A percentile compares a stretch with the other conserved stretches of the same genome.
phyloP scores from a whole-genome alignment of 2,797 vertebrate species.

The Cheirogaleus major region DNA sequence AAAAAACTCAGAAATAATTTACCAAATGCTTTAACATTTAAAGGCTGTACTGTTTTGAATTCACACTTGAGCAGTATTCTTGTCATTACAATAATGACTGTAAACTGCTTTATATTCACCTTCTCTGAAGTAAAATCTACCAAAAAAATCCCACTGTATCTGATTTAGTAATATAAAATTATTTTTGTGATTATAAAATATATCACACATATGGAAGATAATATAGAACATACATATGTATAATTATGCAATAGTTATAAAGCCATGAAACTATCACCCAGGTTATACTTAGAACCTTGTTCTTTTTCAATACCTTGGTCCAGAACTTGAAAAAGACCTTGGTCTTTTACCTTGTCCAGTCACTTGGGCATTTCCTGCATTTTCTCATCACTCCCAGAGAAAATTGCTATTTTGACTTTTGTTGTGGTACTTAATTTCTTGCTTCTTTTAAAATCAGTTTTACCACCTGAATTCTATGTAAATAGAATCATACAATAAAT shows the following conservation, averaged over 20 bases:
- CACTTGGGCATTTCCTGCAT: not conserved
- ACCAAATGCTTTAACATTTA: constrained; percentile 74
- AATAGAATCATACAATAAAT: not conserved
- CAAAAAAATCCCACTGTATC: constrained; percentile 75
- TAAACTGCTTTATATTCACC: constrained; percentile 69
- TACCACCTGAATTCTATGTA: not conserved
- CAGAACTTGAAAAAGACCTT: not conserved
- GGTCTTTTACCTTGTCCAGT: not conserved
- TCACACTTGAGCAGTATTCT: constrained; percentile 70
- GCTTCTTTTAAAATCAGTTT: constrained; percentile 25
- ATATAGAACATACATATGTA: not conserved
- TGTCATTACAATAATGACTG: constrained; percentile 68
- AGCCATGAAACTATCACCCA: not conserved
- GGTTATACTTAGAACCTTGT: not conserved
- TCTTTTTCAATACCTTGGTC: not conserved
- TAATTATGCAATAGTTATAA: not conserved
- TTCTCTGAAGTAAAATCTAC: constrained; percentile 77
- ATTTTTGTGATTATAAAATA: not conserved
- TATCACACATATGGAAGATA: not conserved
- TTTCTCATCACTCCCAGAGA: not conserved
- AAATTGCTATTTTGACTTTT: not conserved
- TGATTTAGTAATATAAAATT: constrained; percentile 37
- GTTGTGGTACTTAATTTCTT: not conserved
- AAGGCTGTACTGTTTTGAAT: constrained; percentile 65
- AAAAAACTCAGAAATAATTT: constrained; percentile 66